These are phyloP conservation scores for Enteromius paludinosus DNA, from an alignment of 2,797 vertebrate species.

Conservation along the genomic window DNA sequence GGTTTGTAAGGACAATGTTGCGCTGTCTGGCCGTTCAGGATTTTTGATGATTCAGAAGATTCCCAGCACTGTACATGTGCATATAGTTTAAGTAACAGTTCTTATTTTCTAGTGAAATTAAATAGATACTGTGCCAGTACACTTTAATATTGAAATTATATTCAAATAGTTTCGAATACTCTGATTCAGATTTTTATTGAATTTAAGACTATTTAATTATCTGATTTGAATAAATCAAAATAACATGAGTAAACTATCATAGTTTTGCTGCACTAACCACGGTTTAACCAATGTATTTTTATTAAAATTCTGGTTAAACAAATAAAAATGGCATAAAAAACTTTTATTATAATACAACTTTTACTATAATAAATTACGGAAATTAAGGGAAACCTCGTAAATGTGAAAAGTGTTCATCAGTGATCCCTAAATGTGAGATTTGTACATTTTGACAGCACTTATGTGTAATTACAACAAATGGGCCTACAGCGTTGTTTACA, in stretches of 20 bases:
- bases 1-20: constrained; percentile 2
- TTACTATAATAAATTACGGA: neutral
- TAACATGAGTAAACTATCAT: neutral
- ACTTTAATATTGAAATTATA: neutral
- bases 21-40: neutral
- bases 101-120: neutral
- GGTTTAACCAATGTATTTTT: neutral
- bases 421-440: neutral
- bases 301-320: neutral
- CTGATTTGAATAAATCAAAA: neutral
- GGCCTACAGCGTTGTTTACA: neutral
- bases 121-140: neutral
- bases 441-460: neutral
- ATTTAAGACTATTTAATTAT: neutral
- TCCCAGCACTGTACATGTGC: neutral
- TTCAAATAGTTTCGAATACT: neutral
- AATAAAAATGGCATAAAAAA: neutral
- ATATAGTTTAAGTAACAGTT: neutral
- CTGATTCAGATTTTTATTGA: neutral
- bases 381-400: neutral
- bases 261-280: too few species aligned
- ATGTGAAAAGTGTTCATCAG: neutral
- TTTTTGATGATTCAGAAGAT: neutral
- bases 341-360: neutral
- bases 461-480: neutral